Percentiles rank a stretch among this genome's conserved stretches.
phyloP scores from a whole-genome alignment of 2,888 invertebrate species.

The Villa cingulata region DNA sequence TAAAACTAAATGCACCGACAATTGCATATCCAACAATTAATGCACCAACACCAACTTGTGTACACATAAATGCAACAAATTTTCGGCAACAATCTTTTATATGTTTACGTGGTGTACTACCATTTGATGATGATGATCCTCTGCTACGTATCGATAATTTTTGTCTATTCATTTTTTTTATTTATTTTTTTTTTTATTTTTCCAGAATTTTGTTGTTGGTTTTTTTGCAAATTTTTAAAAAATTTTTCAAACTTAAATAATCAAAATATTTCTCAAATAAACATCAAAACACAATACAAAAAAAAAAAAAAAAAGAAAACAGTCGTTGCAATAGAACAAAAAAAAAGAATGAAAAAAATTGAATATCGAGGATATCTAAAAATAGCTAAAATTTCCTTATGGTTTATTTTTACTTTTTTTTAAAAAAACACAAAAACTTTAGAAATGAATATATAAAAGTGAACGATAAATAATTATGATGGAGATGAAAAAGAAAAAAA shows the following conservation, averaged over 20 bases:
- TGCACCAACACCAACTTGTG: slow-evolving; percentile 81
- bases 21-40: slow-evolving; percentile 77
- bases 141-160: slow-evolving; percentile 50
- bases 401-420: no score
- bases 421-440: no score
- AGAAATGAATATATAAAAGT: no score
- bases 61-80: slow-evolving; percentile 82
- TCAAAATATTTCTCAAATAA: no score
- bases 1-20: slow-evolving; percentile 70
- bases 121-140: slow-evolving; percentile 50
- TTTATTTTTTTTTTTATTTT: background rate
- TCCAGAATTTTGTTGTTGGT: no score
- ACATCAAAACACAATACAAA: no score
- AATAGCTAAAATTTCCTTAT: background rate
- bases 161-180: slow-evolving; percentile 12
- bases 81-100: slow-evolving; percentile 76
- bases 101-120: slow-evolving; percentile 56
- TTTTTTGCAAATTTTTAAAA: no score
- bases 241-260: no score
- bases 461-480: no score
- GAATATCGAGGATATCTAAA: background rate
- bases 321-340: no score
- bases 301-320: no score
- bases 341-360: background rate
- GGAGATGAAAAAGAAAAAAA: no score